Evolutionary conservation across 2,797 vertebrate genomes (phyloP).

Genomic region (Dendrocincla fuliginosa): DNA sequence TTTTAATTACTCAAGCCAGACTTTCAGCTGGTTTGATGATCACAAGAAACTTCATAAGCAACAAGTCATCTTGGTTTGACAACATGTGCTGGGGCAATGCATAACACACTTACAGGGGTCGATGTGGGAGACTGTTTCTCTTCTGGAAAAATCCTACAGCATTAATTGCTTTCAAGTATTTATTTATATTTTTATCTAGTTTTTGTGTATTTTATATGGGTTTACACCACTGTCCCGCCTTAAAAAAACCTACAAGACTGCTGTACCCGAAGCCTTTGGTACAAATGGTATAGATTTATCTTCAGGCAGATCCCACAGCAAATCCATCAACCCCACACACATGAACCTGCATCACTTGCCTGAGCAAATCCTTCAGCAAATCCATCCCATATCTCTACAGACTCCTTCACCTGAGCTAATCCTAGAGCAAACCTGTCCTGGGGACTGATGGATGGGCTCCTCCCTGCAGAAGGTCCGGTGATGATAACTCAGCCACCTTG

Average conservation of each 20-base stretch:
- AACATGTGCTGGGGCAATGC: not conserved
- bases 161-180: not conserved
- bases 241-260: not conserved
- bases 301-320: not conserved
- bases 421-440: not conserved
- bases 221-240: not conserved
- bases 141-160: not conserved
- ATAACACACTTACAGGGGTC: not conserved
- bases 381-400: not conserved
- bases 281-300: not conserved
- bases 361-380: conserved; percentile 10
- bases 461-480: not conserved
- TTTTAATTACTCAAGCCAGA: conserved; percentile 77
- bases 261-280: not conserved
- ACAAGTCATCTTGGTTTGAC: conserved; percentile 44
- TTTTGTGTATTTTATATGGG: not conserved
- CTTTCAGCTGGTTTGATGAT: conserved; percentile 65
- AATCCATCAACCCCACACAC: not conserved
- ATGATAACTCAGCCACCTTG: not conserved
- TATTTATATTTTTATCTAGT: not conserved
- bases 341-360: not conserved
- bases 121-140: not conserved
- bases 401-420: conserved; percentile 11
- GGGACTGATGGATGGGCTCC: not conserved
- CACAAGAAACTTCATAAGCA: conserved; percentile 53